Percentiles rank a stretch among this genome's conserved stretches.
Evolutionary conservation across 64 coral and sea anemone species (phyloP).

Genomic region (Porites australiensis): DNA sequence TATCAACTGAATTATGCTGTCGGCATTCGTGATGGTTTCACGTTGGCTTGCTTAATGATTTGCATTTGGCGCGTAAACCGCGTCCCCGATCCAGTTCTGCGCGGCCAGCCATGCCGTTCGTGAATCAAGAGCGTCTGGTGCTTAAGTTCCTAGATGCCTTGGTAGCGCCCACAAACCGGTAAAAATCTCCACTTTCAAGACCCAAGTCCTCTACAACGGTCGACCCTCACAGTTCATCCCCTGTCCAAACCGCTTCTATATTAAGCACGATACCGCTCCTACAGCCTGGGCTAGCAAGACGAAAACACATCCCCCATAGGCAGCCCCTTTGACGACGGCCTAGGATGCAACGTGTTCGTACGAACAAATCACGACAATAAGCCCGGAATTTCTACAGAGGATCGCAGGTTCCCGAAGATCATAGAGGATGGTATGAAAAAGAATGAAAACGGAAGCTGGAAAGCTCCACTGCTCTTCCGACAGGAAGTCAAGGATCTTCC

Average conservation of each 20-base stretch:
- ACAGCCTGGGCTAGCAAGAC: too few relatives aligned
- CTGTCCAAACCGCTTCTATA: not conserved
- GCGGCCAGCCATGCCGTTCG: too few relatives aligned
- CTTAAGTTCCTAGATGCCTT: not conserved
- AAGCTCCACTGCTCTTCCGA: conserved; percentile 33
- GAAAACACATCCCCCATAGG: too few relatives aligned
- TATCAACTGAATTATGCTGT: too few relatives aligned
- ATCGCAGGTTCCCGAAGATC: not conserved
- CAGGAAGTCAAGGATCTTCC: conserved; percentile 27
- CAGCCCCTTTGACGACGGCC: not conserved
- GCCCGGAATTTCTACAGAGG: not conserved
- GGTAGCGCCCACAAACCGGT: not conserved
- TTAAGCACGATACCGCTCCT: not conserved
- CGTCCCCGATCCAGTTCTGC: too few relatives aligned
- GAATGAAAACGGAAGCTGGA: not conserved
- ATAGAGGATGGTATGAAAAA: not conserved
- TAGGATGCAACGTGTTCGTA: not conserved
- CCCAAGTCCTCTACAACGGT: conserved; percentile 15
- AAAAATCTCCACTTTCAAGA: not conserved
- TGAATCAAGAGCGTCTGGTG: too few relatives aligned
- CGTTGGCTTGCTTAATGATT: too few relatives aligned
- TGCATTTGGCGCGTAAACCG: too few relatives aligned
- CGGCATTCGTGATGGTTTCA: too few relatives aligned
- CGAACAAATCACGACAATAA: not conserved
- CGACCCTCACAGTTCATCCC: not conserved